Conservation (phyloP, 2,888 invertebrate species). For the Cephus runcator region DNA sequence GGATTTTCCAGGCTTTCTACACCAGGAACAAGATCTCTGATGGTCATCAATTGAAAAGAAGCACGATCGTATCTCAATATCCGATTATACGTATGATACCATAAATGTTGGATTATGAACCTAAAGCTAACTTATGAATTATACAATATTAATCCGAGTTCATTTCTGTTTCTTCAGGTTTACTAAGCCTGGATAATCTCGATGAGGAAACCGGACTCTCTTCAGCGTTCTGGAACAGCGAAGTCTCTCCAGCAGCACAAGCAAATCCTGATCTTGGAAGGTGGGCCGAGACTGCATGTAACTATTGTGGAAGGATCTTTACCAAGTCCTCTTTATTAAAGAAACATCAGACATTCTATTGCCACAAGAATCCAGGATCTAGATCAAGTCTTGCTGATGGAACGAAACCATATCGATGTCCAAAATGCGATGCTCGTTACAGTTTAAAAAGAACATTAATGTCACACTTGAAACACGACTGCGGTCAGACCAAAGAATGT, state of each 20-base stretch:
- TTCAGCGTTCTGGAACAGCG: not conserved
- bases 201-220: not conserved
- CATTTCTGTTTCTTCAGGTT: not conserved
- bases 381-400: constrained; percentile 32
- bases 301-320: constrained; percentile 43
- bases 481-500: constrained; percentile 45
- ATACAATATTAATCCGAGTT: not conserved
- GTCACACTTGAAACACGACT: constrained; percentile 51
- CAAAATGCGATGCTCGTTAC: constrained; percentile 46
- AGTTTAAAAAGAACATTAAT: constrained; percentile 41
- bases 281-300: constrained; percentile 22
- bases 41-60: not conserved
- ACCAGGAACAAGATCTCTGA: not conserved
- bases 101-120: not conserved
- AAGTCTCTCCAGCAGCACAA: not conserved
- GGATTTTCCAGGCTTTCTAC: too few species aligned
- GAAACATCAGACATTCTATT: constrained; percentile 36
- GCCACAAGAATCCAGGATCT: constrained; percentile 45
- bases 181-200: not conserved
- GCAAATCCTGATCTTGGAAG: not conserved
- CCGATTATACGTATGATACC: not conserved
- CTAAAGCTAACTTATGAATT: not conserved
- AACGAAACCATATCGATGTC: constrained; percentile 40
- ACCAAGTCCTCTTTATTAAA: constrained; percentile 31
- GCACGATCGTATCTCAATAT: not conserved